Conservation (phyloP, 1,140 invertebrate genomes). For the Drosophila setifemur region DNA sequence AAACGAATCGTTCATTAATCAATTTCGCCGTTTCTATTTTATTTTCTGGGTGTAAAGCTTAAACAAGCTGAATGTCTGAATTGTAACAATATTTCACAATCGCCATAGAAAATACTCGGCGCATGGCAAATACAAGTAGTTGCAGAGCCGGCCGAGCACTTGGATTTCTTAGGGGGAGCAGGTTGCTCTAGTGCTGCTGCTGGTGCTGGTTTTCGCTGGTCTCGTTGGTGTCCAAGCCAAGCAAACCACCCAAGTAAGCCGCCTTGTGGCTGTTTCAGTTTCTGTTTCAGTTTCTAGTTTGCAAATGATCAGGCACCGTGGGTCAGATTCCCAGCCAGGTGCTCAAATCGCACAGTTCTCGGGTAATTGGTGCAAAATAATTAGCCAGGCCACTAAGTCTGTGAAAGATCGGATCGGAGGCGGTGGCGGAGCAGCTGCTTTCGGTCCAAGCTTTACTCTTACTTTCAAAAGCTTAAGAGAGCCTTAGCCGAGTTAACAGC, state of each 20-base stretch:
- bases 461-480: constrained; percentile 78
- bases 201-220: neutral
- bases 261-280: neutral
- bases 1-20: no score
- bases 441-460: constrained; percentile 53
- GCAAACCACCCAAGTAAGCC: constrained; percentile 30
- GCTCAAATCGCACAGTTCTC: neutral
- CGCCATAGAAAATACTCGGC: constrained; percentile 16
- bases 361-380: constrained; percentile 9
- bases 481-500: constrained; percentile 14
- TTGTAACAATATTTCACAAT: constrained; percentile 49
- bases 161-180: neutral
- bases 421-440: constrained; percentile 3
- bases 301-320: constrained; percentile 4
- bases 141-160: neutral
- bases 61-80: constrained; percentile 2
- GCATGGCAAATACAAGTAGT: constrained; percentile 20
- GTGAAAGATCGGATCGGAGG: neutral
- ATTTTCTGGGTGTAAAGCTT: no score
- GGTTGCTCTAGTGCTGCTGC: neutral
- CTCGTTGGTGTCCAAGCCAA: constrained; percentile 1
- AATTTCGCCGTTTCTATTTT: no score
- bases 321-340: neutral
- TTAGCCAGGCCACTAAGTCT: neutral
- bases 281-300: constrained; percentile 4